Percentiles rank a stretch among this genome's conserved stretches.
phyloP scores from a whole-genome alignment of 2,888 invertebrate genomes.

The Fragum fragum region DNA sequence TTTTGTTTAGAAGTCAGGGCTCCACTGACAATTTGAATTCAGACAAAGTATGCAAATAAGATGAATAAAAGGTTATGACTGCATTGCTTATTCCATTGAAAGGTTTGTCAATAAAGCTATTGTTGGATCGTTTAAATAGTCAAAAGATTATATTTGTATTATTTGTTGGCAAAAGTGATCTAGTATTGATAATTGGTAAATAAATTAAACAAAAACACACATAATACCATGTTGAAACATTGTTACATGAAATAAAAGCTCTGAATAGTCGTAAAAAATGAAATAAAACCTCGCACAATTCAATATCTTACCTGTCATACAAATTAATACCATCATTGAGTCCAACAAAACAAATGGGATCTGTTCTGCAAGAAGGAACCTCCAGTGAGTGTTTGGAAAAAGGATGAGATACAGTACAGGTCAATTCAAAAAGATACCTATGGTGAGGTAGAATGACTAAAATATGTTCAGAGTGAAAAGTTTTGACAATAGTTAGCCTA shows the following conservation, averaged over 20 bases:
- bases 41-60: neutral
- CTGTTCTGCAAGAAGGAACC: too few relatives aligned
- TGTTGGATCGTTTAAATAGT: conserved; percentile 11
- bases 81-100: neutral
- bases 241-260: neutral
- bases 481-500: too few relatives aligned
- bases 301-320: neutral
- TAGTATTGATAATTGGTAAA: conserved; percentile 19
- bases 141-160: conserved; percentile 19
- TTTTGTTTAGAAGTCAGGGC: too few relatives aligned
- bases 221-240: neutral
- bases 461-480: too few relatives aligned
- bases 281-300: neutral
- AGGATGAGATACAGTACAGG: too few relatives aligned
- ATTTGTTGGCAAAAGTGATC: conserved; percentile 6
- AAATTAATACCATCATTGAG: too few relatives aligned
- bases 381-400: too few relatives aligned
- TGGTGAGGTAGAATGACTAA: too few relatives aligned
- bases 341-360: too few relatives aligned
- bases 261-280: neutral
- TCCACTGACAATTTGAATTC: neutral
- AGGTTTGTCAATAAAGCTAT: conserved; percentile 7
- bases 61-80: neutral
- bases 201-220: conserved; percentile 8
- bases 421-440: too few relatives aligned